Evolutionary conservation across 2,113 vertebrate species (phyloP), one percentile per base, ranked within the genome.

Genomic region (Atractosteus spatula): DNA sequence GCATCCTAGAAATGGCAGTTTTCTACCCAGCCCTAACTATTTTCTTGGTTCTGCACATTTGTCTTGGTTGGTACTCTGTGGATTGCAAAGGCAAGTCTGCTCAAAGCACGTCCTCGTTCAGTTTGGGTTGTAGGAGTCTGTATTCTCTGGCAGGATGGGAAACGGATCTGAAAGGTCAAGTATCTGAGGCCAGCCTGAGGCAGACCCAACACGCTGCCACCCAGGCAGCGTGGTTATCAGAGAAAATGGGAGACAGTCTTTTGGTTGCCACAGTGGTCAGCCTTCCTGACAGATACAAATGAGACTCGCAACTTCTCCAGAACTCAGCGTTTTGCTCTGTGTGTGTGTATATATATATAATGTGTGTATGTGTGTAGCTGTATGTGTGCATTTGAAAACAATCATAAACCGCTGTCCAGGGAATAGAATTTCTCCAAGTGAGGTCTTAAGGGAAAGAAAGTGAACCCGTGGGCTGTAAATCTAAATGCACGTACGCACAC

Each of bases 111-210:
- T 5, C 5, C 47, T 10, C 10, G 5, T 51, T 51, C 10, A 51
- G 5, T 51, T 7, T 51, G 47, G 47, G 5, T 51, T 5, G 47
- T 1, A 51, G 5, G 47, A 51, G 10, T 5, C 47, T 5, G 47
- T 51, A 10, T 5, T 51, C 47, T 10, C 47, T 7, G 47, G 5
- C 41, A 13, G 11, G 41, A 13, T 42, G 12, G 45, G 74, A 81
- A 78, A 74, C 73, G 69, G 75, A 63, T 78, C 76, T 63, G 63
- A 74, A 76, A 88, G 89, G 84, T 90, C 88, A 87, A 87, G 86
- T 85, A 84, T 84, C 80, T 85, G 74, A 76, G 83, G 87, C 86
- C 88, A 89, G 85, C 87, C 87, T 87, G 86, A 90, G 84, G 82
- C 80, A 84, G 84, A 82, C 85, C 55, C 42, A 3, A 54, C 13